phyloP scores from a whole-genome alignment of 2,888 invertebrate species.

The Tetragonisca angustula region DNA sequence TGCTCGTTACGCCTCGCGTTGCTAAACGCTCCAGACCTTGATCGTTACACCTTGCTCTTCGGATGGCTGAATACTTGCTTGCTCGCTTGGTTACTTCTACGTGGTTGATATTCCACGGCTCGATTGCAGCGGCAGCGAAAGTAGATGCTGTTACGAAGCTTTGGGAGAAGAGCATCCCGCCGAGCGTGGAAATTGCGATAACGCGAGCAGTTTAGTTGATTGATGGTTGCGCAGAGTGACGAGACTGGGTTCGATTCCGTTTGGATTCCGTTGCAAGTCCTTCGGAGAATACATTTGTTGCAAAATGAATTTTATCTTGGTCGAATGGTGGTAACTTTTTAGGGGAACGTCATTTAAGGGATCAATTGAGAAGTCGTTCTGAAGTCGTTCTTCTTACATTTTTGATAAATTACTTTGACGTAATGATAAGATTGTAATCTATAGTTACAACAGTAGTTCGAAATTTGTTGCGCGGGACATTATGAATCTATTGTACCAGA shows the following conservation, averaged over 20 bases:
- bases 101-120: neutral
- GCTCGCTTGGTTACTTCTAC: too few species aligned
- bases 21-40: conserved; percentile 20
- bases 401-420: too few species aligned
- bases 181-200: neutral
- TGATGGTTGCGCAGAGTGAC: neutral
- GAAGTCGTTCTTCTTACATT: too few species aligned
- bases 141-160: neutral
- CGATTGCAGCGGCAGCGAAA: conserved; percentile 8
- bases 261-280: neutral
- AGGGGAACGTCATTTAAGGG: neutral
- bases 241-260: neutral
- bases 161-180: neutral
- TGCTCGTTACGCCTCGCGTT: conserved; percentile 52
- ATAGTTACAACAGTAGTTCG: too few species aligned
- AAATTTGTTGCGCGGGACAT: too few species aligned
- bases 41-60: neutral
- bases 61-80: neutral
- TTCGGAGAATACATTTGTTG: neutral
- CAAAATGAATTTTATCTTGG: neutral
- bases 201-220: neutral
- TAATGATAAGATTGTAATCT: too few species aligned
- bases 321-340: neutral
- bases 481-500: too few species aligned
- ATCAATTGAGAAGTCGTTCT: too few species aligned